Evolutionary conservation across 2,888 invertebrate species (phyloP).

Genomic region (Dryadula phaetusa): DNA sequence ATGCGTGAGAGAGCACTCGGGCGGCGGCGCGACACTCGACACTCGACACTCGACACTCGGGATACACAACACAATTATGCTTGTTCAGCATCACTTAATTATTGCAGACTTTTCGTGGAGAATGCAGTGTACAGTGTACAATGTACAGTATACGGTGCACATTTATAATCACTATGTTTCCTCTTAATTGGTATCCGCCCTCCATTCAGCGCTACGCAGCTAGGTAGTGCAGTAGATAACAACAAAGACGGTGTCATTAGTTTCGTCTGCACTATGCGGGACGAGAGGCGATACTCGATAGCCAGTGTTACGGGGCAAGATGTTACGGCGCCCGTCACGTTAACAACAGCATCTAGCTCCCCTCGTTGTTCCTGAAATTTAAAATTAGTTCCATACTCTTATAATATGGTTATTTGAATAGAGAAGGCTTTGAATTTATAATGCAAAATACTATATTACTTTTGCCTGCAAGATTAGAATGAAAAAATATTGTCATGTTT

Average conservation of each 20-base stretch:
- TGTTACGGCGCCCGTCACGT: not conserved
- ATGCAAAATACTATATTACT: not conserved
- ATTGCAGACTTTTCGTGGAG: not conserved
- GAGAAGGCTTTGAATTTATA: not conserved
- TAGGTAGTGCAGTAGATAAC: not conserved
- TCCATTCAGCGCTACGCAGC: no score
- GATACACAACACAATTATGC: conserved; percentile 13
- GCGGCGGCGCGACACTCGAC: conserved; percentile 8
- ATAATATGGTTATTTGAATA: no score
- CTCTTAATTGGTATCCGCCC: conserved; percentile 21
- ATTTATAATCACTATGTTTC: conserved; percentile 2
- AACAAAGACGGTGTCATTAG: conserved; percentile 29
- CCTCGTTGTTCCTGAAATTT: not conserved
- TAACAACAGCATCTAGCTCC: not conserved
- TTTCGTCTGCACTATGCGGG: conserved; percentile 27
- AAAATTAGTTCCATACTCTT: not conserved
- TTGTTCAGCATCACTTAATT: conserved; percentile 14
- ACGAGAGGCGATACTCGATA: conserved; percentile 9
- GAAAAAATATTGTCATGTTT: no score
- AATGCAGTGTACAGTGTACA: not conserved
- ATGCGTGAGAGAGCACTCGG: conserved; percentile 9
- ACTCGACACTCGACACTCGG: not conserved
- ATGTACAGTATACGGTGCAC: not conserved
- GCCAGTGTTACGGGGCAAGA: not conserved
- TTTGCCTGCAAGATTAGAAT: not conserved